phyloP scores from a whole-genome alignment of 2,888 invertebrate genomes.

The Strigamia transsilvanica region DNA sequence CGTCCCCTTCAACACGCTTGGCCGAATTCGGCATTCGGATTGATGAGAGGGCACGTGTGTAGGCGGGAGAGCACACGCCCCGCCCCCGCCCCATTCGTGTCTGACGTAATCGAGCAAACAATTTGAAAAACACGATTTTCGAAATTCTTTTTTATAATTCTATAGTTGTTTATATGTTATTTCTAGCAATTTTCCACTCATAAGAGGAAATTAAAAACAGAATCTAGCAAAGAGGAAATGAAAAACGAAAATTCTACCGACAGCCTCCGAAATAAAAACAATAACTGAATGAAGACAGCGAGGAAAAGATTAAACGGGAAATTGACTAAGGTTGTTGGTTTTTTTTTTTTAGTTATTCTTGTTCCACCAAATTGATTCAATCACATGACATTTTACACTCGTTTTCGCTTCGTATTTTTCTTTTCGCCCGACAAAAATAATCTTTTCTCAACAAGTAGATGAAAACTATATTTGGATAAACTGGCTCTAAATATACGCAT shows the following conservation, averaged over 20 bases:
- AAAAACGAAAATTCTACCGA: conserved; percentile 15
- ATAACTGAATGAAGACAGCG: conserved; percentile 9
- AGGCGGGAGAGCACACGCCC: conserved; percentile 27
- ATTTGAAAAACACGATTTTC: not conserved
- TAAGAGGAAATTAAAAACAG: conserved; percentile 14
- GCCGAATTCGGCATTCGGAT: conserved; percentile 40
- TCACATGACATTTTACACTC: conserved; percentile 5
- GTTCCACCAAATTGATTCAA: conserved; percentile 33
- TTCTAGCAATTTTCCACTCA: not conserved
- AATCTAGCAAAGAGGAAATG: conserved; percentile 23
- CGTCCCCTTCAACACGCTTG: conserved; percentile 28
- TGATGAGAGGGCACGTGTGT: conserved; percentile 45
- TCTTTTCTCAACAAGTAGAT: not conserved
- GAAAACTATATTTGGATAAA: conserved; percentile 26
- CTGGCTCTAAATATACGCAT: not conserved
- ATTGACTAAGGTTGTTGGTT: no score
- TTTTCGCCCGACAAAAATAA: not conserved
- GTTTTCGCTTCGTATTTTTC: conserved; percentile 11
- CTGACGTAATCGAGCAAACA: conserved; percentile 35
- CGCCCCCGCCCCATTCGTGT: not conserved
- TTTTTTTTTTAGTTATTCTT: no score
- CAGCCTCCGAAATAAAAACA: conserved; percentile 1
- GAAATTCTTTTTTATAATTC: not conserved
- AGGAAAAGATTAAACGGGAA: not conserved
- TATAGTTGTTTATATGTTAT: not conserved